Conservation (phyloP, 2,797 vertebrate genomes). For the Odontamblyopus lacepedii region DNA sequence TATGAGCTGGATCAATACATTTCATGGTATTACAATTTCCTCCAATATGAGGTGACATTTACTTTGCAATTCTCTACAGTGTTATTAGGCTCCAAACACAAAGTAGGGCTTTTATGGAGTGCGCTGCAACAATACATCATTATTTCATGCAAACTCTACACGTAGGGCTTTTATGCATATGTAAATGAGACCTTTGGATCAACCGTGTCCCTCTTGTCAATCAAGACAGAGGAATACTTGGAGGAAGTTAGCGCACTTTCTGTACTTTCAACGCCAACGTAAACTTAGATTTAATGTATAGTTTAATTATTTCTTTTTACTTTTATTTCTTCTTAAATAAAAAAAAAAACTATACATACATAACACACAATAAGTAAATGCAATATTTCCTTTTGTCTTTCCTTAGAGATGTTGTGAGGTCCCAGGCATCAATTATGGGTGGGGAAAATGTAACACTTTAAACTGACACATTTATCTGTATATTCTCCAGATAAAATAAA, state of each 20-base stretch:
- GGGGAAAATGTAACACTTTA: no score
- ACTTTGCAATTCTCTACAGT: slow-evolving; percentile 7
- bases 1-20: slow-evolving; percentile 8
- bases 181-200: slow-evolving; percentile 13
- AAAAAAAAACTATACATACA: background rate
- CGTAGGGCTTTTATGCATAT: slow-evolving; percentile 6
- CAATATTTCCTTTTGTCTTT: no score
- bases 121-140: background rate
- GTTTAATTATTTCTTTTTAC: background rate
- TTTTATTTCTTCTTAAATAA: background rate
- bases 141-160: slow-evolving; percentile 1
- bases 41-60: slow-evolving; percentile 11
- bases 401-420: no score
- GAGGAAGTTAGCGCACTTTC: background rate
- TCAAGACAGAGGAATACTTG: background rate
- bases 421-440: no score
- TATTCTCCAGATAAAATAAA: no score
- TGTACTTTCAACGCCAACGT: background rate
- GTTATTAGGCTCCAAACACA: slow-evolving; percentile 2
- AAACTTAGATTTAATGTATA: background rate
- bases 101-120: slow-evolving; percentile 2
- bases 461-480: no score
- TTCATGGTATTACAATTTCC: slow-evolving; percentile 9
- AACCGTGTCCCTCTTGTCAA: slow-evolving; percentile 5
- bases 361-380: no score